Percentiles rank a stretch among this genome's conserved stretches.
Conservation (phyloP, 2,113 vertebrate genomes). For the Leptocoma aspasia region DNA sequence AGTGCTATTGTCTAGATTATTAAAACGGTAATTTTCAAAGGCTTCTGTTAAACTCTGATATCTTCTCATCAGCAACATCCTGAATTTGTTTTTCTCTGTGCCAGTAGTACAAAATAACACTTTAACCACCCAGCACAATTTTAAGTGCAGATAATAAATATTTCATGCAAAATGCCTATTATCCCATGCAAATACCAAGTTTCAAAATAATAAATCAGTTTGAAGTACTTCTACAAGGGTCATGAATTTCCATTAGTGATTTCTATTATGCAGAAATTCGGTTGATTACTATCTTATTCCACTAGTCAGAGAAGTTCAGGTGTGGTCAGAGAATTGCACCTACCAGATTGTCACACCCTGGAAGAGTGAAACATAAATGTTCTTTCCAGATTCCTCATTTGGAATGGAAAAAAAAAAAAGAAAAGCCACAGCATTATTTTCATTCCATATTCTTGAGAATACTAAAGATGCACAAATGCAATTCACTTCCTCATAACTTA, state of each 20-base stretch:
- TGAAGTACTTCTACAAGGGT: background rate
- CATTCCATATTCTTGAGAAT: background rate
- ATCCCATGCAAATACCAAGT: background rate
- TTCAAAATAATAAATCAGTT: background rate
- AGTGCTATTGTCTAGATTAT: background rate
- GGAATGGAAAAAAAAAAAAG: background rate
- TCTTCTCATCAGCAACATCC: background rate
- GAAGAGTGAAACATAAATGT: background rate
- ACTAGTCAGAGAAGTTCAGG: background rate
- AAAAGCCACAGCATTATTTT: background rate
- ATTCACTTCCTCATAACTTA: background rate
- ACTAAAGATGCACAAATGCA: background rate
- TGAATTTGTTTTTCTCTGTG: background rate
- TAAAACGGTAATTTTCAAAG: background rate
- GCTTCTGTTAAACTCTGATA: background rate
- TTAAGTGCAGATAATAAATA: constrained; percentile 5
- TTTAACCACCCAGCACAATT: background rate
- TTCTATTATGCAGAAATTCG: background rate
- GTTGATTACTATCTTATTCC: background rate
- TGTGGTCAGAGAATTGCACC: background rate
- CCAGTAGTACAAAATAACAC: background rate
- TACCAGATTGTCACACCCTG: background rate
- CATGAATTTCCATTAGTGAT: background rate
- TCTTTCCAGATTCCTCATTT: background rate
- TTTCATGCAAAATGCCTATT: background rate